phyloP scores from a whole-genome alignment of 2,797 vertebrate genomes.

The Prunella strophiata region DNA sequence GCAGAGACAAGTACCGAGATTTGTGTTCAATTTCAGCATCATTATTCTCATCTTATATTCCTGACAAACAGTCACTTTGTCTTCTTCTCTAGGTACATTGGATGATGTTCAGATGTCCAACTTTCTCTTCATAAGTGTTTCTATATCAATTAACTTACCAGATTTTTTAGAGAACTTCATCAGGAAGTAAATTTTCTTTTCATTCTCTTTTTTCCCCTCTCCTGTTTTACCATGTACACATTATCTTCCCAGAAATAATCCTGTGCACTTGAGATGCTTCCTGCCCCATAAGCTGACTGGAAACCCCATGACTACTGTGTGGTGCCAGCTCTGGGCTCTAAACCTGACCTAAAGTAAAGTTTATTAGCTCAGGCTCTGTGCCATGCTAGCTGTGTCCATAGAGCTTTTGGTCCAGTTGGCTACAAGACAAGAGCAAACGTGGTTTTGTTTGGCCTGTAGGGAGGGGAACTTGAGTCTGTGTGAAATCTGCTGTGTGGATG shows the following conservation, averaged over 20 bases:
- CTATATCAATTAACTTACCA: neutral
- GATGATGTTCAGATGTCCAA: neutral
- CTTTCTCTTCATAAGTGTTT: neutral
- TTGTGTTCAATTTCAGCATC: neutral
- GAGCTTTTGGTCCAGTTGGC: neutral
- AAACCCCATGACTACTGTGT: neutral
- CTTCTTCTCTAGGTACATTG: neutral
- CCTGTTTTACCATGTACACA: neutral
- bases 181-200: neutral
- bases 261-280: neutral
- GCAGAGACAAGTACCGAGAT: neutral
- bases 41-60: neutral
- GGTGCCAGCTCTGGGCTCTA: neutral
- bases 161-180: neutral
- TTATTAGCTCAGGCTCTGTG: neutral
- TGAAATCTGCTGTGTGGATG: neutral
- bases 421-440: neutral
- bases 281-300: neutral
- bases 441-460: neutral
- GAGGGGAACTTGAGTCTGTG: neutral
- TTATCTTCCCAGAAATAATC: neutral
- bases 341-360: neutral
- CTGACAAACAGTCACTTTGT: neutral
- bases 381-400: neutral
- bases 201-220: fast-evolving